Evolutionary conservation across 2,113 vertebrate genomes (phyloP).

Genomic region (Lynx canadensis): DNA sequence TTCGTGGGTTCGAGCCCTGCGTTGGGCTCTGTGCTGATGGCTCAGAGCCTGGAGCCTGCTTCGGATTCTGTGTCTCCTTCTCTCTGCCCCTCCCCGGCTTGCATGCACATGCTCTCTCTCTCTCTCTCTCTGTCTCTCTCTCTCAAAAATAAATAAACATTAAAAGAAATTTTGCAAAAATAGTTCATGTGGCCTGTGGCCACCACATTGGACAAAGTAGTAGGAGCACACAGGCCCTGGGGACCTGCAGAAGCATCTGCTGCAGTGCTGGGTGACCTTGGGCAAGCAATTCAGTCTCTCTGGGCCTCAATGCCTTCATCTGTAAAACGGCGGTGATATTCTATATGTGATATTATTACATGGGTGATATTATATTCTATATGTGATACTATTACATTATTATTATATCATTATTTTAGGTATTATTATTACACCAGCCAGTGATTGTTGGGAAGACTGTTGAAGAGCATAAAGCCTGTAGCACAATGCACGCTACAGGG

Average conservation of each 20-base stretch:
- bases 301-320: neutral
- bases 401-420: neutral
- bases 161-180: too few relatives aligned
- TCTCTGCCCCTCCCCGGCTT: too few relatives aligned
- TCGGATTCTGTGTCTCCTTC: too few relatives aligned
- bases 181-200: neutral
- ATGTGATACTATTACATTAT: too few relatives aligned
- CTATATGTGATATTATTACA: neutral
- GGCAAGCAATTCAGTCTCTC: neutral
- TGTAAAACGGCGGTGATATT: neutral
- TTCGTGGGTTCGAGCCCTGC: too few relatives aligned
- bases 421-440: neutral
- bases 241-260: neutral
- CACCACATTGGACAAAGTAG: accelerated
- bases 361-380: neutral
- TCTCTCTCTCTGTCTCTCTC: too few relatives aligned
- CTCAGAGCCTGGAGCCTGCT: too few relatives aligned
- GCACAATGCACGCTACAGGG: accelerated
- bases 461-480: neutral
- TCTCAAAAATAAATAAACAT: too few relatives aligned
- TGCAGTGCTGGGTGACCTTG: neutral
- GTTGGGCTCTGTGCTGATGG: too few relatives aligned
- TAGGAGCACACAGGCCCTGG: neutral
- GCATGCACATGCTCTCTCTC: too few relatives aligned
- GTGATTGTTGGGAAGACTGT: neutral